Evolutionary conservation across 2,888 invertebrate species (phyloP).

Genomic region (Phortica okadai): DNA sequence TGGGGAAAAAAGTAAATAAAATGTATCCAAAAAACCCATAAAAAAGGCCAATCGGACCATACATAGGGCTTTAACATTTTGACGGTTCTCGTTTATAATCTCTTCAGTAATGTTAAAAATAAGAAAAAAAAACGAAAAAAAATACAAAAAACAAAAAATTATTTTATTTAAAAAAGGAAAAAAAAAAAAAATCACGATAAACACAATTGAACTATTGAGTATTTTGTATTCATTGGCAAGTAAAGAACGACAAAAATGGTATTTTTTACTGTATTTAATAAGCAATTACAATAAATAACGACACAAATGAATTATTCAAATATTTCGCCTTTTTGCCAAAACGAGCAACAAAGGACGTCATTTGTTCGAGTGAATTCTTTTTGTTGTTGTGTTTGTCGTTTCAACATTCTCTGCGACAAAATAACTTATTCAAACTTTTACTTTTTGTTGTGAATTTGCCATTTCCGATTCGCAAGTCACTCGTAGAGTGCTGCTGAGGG

Average conservation of each 20-base stretch:
- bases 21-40: no score
- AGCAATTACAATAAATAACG: constrained; percentile 57
- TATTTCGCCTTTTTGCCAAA: constrained; percentile 31
- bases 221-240: neutral
- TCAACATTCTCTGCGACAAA: constrained; percentile 37
- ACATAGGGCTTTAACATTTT: no score
- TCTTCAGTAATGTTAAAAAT: neutral
- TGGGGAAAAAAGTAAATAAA: no score
- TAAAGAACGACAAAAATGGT: constrained; percentile 7
- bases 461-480: constrained; percentile 52
- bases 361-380: constrained; percentile 7
- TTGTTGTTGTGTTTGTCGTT: constrained; percentile 24
- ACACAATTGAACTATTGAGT: neutral
- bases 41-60: no score
- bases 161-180: neutral
- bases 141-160: neutral
- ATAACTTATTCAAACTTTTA: constrained; percentile 61
- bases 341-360: constrained; percentile 33
- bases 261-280: constrained; percentile 44
- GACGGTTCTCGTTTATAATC: no score
- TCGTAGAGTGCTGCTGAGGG: neutral
- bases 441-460: constrained; percentile 61
- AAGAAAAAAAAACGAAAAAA: neutral
- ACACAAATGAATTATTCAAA: constrained; percentile 55
- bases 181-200: neutral